Evolutionary conservation across 2,797 vertebrate genomes (phyloP), one percentile per base, ranked within the genome.

Genomic region (Cirrhinus mrigala): DNA sequence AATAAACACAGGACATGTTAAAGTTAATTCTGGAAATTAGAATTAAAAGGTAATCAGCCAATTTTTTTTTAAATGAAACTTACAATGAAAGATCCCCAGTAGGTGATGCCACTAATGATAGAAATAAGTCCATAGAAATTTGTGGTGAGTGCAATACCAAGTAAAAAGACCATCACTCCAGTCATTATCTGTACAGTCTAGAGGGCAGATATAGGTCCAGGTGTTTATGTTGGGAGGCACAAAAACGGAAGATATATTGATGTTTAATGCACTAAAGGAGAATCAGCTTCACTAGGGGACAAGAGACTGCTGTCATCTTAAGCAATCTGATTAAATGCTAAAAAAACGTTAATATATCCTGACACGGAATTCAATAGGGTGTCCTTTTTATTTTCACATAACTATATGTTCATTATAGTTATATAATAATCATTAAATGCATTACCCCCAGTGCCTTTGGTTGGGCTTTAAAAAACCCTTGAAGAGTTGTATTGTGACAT

Each of bases 51-150:
- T 14, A 71, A 15, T 71, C 3, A 70, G 24, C 37, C 22, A n/a
- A 33, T n/a, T n/a, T n/a, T n/a, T 4, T 11, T 33, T 18, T 29
- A 27, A 16, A 74, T 11, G 0, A 46, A 46, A 46, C 69, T 71
- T 71, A 71, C 69, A 71, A 71, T 15, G 40, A 71, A 46, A 24
- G 69, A 71, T 71, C 69, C 69, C 69, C 69, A 71, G 40, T 46
- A 8, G 1, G 12, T 71, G 44, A 71, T 46, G 6, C 69, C 40
- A 46, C 40, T 70, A 0, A 3, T 0, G 22, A 24, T 11, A 24
- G 69, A 46, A 9, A 24, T 0, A 46, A 46, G 8, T 27, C 2
- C 0, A 4, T 0, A 0, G 5, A 22, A 0, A 70, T 70, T n/a
- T 22, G 2, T 0, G 37, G 20, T 44, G 37, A 44, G 20, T n/a